Conservation (phyloP, 2,888 invertebrate genomes). For the Dryadula phaetusa region DNA sequence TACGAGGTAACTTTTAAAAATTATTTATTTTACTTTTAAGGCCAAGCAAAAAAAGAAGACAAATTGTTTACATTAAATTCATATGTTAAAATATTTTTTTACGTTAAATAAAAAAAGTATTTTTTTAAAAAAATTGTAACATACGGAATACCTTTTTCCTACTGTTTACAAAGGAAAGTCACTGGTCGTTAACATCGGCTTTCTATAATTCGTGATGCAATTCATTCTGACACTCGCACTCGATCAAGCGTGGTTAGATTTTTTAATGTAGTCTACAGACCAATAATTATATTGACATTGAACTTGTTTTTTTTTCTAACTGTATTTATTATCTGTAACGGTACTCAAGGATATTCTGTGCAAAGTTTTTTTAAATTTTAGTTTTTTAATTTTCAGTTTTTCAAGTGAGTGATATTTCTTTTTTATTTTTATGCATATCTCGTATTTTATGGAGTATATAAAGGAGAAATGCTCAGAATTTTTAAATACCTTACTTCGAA, state of each 20-base stretch:
- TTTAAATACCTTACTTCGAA: background rate
- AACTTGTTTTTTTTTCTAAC: slow-evolving; percentile 24
- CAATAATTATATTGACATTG: slow-evolving; percentile 37
- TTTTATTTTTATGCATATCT: background rate
- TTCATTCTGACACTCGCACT: slow-evolving; percentile 32
- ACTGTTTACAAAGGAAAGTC: slow-evolving; percentile 32
- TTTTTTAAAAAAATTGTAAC: no score
- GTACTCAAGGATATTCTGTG: background rate
- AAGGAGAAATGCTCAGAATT: no score
- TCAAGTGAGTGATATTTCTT: no score
- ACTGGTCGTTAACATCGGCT: slow-evolving; percentile 41
- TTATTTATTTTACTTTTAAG: no score
- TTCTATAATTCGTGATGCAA: slow-evolving; percentile 46
- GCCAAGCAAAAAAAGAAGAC: no score
- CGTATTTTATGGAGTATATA: no score
- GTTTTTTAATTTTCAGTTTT: no score
- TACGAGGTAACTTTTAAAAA: no score
- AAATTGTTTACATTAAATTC: no score
- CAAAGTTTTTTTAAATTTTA: background rate
- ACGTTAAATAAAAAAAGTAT: no score
- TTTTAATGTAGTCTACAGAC: slow-evolving; percentile 31
- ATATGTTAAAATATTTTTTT: no score
- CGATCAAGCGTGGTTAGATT: slow-evolving; percentile 39
- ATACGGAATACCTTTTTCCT: background rate
- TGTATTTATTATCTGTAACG: slow-evolving; percentile 18